Conservation (phyloP, 2,888 invertebrate genomes). For the Hypena proboscidalis region DNA sequence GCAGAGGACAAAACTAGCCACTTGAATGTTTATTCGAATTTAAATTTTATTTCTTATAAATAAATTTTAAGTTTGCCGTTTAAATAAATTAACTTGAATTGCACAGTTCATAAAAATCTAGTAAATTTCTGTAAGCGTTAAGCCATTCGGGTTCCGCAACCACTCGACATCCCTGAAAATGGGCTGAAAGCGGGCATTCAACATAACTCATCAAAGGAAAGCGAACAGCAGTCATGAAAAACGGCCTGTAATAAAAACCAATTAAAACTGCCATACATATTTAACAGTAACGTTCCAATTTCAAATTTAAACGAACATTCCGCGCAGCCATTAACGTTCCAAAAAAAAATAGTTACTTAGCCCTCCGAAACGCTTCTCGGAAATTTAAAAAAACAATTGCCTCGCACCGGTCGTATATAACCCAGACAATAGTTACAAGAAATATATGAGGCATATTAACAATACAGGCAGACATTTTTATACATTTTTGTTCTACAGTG, state of each 20-base stretch:
- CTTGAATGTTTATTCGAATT: too few relatives aligned
- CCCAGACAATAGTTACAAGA: constrained; percentile 55
- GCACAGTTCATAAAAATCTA: too few relatives aligned
- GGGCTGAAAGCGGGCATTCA: constrained; percentile 1
- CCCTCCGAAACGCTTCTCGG: constrained; percentile 27
- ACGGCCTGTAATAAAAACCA: constrained; percentile 25
- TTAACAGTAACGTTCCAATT: constrained; percentile 40
- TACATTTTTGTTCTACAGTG: constrained; percentile 45
- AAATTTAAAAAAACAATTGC: constrained; percentile 47
- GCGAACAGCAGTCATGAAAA: constrained; percentile 8
- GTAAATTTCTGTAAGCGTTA: too few relatives aligned
- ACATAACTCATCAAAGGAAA: constrained; percentile 10
- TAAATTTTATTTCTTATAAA: too few relatives aligned
- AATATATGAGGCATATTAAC: constrained; percentile 55
- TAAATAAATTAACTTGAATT: too few relatives aligned
- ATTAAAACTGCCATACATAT: constrained; percentile 33
- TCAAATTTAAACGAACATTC: constrained; percentile 38
- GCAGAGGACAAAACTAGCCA: too few relatives aligned
- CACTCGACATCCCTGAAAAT: constrained; percentile 1
- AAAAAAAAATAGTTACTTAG: constrained; percentile 37
- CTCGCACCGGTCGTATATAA: constrained; percentile 41
- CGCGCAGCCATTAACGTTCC: constrained; percentile 25
- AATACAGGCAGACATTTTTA: constrained; percentile 53
- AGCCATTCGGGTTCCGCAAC: neutral
- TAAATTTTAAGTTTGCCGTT: too few relatives aligned